Evolutionary conservation across 1,140 invertebrate genomes (phyloP), one percentile per base, ranked within the genome.

Genomic region (Neocloeon triangulifer): DNA sequence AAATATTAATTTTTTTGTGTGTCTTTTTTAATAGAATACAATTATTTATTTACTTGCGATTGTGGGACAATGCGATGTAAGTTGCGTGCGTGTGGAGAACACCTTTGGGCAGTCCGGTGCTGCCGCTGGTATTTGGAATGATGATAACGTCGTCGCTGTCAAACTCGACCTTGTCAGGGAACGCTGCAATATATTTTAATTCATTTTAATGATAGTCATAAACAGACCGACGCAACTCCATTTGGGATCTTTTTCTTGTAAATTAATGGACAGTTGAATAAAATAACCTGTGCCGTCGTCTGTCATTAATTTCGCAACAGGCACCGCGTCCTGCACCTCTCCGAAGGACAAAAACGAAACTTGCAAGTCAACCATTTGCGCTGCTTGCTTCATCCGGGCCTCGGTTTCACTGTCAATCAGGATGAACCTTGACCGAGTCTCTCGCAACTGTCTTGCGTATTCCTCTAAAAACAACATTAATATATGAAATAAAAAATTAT

Each of bases 121-220:
- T 32, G 5, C 31, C 31, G 25, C 31, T 32, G 16, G 31, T 32
- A 10, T 19, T 32, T 14, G 31, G 31, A 5, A 32, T 14, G 13
- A 12, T 22, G 8, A 32, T 15, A 5, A 21, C 31, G 9, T 32
- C 31, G 8, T 32, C 21, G 10, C 17, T 22, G 9, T 32, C 20
- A n/a, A 32, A 7, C 5, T 19, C 12, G 5, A 32, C 2, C 2
- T 32, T 15, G 2, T 19, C 8, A 21, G 31, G 31, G 12, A 6
- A 32, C n/a, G 15, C 31, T 32, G 19, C 8, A 32, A 21, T 5
- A 32, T n/a, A n/a, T n/a, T n/a, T n/a, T n/a, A n/a, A n/a, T n/a
- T n/a, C n/a, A n/a, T n/a, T n/a, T n/a, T n/a, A n/a, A n/a, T n/a
- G n/a, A n/a, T n/a, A n/a, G n/a, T n/a, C n/a, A n/a, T n/a, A n/a